Evolutionary conservation across 2,888 invertebrate genomes (phyloP), one percentile per base, ranked within the genome.

Genomic region (Galerucella nymphaeae): DNA sequence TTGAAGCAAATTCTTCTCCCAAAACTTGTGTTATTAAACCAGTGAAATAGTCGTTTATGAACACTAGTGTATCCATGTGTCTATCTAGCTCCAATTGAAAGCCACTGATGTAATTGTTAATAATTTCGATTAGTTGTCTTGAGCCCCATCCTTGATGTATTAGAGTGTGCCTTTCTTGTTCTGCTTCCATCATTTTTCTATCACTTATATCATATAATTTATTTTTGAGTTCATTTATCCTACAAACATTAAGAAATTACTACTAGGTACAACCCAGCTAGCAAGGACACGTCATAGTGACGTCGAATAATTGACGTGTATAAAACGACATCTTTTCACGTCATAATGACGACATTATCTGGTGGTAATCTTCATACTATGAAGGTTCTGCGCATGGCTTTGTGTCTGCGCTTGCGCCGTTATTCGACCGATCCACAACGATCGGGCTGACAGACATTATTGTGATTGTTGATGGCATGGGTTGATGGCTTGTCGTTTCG

Each of bases 21-120:
- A 89, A 81, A n/a, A 85, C 80, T 85, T 89, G 81, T 0, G 82
- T 84, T 14, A 86, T 79, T 78, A 85, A 82, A 0, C 83, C 83
- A 0, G 79, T 78, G 73, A 88, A 89, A 80, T 89, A 89, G 79
- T 89, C 88, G 14, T 85, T 84, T 3, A 89, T 59, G 8, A 89
- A 77, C 63, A 86, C 85, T 18, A 87, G 63, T 6, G 86, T 86
- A 73, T 87, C 85, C 20, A 86, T 84, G 85, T 88, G 86, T 62
- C 91, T 87, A 80, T 92, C 91, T 13, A 90, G 65, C 85, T 93
- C 92, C n/a, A 89, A 80, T 82, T 92, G 91, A 85, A 91, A 86
- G 59, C 89, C 88, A 1, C 87, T 88, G 61, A 89, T 86, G 76
- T 88, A 91, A 41, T 89, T 86, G 79, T 91, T 91, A 1, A 86